phyloP scores from a whole-genome alignment of 2,888 invertebrate genomes.

The Andrena flavipes region DNA sequence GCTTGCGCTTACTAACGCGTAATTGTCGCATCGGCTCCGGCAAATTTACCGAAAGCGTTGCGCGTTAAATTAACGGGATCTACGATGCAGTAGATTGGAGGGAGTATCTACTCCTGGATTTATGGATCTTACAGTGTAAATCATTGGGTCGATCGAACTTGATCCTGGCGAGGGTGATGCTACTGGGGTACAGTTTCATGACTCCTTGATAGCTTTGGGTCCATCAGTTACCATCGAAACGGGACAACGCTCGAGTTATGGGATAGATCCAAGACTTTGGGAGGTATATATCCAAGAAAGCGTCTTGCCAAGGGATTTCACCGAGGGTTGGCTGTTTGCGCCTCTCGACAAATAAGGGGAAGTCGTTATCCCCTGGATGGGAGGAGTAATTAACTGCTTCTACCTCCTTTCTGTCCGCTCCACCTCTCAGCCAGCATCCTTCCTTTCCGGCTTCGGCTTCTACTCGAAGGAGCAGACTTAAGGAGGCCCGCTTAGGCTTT shows the following conservation, averaged over 20 bases:
- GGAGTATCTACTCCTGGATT: not conserved
- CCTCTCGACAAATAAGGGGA: constrained; percentile 84
- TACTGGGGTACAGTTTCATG: not conserved
- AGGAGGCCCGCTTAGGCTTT: constrained; percentile 81
- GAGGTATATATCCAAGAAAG: constrained; percentile 65
- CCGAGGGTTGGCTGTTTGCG: constrained; percentile 80
- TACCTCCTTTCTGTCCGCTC: constrained; percentile 73
- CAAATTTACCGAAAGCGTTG: constrained; percentile 1
- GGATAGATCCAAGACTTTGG: constrained; percentile 37
- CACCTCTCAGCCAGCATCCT: constrained; percentile 69
- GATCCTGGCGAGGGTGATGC: not conserved
- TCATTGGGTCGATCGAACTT: not conserved
- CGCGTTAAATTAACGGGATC: constrained; percentile 13
- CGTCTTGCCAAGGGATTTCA: constrained; percentile 74
- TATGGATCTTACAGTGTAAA: constrained; percentile 16
- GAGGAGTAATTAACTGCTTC: constrained; percentile 82
- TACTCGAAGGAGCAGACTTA: constrained; percentile 80
- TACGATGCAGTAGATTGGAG: constrained; percentile 2
- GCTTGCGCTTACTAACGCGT: constrained; percentile 5
- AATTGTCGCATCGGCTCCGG: not conserved
- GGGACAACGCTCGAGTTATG: constrained; percentile 29
- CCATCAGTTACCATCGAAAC: constrained; percentile 21
- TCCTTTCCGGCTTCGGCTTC: constrained; percentile 78
- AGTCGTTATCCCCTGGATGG: constrained; percentile 82
- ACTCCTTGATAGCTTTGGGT: not conserved